Evolutionary conservation across 2,888 invertebrate species (phyloP).

Genomic region (Slavum lentiscoides): DNA sequence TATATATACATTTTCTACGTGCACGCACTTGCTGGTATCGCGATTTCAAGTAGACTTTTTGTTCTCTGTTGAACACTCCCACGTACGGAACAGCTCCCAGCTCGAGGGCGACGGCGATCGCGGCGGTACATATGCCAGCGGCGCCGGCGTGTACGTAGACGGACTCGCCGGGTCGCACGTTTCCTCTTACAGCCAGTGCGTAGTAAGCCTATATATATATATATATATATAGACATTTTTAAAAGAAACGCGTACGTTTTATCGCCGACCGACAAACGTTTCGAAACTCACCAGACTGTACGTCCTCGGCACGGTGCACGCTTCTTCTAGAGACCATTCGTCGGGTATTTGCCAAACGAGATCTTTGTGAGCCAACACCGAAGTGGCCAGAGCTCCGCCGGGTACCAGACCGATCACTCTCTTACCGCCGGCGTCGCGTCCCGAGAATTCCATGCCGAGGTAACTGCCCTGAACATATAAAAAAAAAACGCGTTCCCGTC

Average conservation of each 20-base stretch:
- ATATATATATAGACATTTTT: background rate
- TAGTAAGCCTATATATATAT: constrained; percentile 70
- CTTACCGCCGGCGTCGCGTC: constrained; percentile 73
- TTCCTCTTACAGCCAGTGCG: constrained; percentile 84
- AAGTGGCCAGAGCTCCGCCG: constrained; percentile 88
- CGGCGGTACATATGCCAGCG: constrained; percentile 96
- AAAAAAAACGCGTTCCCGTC: too few relatives aligned
- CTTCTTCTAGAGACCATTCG: constrained; percentile 86
- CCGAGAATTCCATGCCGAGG: constrained; percentile 91
- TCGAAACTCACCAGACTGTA: constrained; percentile 76
- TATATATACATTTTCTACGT: background rate
- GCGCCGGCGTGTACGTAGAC: constrained; percentile 92
- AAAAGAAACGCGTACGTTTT: background rate
- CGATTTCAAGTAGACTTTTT: constrained; percentile 82
- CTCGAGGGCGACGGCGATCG: constrained; percentile 88
- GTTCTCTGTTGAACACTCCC: constrained; percentile 86
- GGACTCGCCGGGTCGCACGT: constrained; percentile 78
- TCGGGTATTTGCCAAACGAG: constrained; percentile 89
- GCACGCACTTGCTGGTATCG: constrained; percentile 72
- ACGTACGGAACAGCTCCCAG: constrained; percentile 87
- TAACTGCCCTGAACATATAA: constrained; percentile 75
- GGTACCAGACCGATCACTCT: constrained; percentile 92
- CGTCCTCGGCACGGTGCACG: constrained; percentile 90
- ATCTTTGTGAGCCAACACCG: constrained; percentile 79
- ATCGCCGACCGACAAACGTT: background rate